phyloP scores from a whole-genome alignment of 1,140 invertebrate genomes.

The Bombus huntii region DNA sequence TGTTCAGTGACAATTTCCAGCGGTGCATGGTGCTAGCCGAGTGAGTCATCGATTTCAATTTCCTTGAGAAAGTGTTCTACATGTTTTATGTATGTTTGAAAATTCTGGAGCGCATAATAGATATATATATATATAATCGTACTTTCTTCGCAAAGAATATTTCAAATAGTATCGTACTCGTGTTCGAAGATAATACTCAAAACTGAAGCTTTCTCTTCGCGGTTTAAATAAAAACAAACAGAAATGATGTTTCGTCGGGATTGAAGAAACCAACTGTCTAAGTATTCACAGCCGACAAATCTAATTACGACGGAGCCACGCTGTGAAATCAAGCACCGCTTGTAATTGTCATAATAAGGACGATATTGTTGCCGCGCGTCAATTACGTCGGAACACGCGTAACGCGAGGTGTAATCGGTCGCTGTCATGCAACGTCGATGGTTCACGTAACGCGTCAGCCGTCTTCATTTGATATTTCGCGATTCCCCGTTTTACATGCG shows the following conservation, averaged over 20 bases:
- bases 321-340: conserved; percentile 67
- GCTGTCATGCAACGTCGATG: conserved; percentile 68
- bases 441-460: conserved; percentile 32
- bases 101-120: background rate
- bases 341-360: conserved; percentile 77
- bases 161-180: background rate
- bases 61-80: background rate
- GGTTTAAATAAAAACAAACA: background rate
- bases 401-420: conserved; percentile 54
- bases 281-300: background rate
- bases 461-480: conserved; percentile 4
- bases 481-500: background rate
- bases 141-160: background rate
- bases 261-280: background rate
- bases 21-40: background rate
- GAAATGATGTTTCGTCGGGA: background rate
- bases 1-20: conserved; percentile 35
- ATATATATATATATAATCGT: no score
- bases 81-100: background rate
- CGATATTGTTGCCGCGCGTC: conserved; percentile 71
- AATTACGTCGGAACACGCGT: conserved; percentile 69
- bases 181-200: background rate
- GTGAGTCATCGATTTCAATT: background rate
- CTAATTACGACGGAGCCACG: conserved; percentile 58
- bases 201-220: background rate